Base-by-base conservation (phyloP, 1,140 invertebrate genomes). In the Wasmannia auropunctata region DNA sequence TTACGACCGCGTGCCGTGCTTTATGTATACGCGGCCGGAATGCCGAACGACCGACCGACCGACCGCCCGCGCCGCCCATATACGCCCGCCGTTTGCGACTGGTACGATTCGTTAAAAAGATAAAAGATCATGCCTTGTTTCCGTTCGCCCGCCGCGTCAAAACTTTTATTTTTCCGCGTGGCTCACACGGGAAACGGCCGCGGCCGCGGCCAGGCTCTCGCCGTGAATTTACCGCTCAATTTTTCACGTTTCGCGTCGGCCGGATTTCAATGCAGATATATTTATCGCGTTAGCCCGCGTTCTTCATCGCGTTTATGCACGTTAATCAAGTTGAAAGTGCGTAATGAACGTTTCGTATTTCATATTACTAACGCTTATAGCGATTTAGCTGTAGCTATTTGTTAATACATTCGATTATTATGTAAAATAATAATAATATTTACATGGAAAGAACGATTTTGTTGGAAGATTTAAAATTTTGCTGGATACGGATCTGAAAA, bases 111-210 rank as follows among this genome's bases (percentile, higher is more conserved):
- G 34, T 31, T 56, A 49, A 87, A 67, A 72, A 83, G 67, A 83
- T 83, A 74, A 83, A 83, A 83, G 79, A 83, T 83, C 67, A 83
- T 83, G 28, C 51, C 67, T 83, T 74, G 79, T 83, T 74, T 74
- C 51, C 67, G 79, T 74, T 83, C 51, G 79, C 51, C 25, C 51
- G 79, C 51, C 25, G 79, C 49, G 54, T 83, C 67, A 83, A 83
- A n/a, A 83, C 37, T 58, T 83, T 14, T 72, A 72, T 83, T 58
- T 83, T 81, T 81, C 51, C 19, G 46, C 6, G 31, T 49, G n/a
- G 65, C 34, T 40, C 8, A 25, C 19, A 25, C 37, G 51, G 25
- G 40, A 60, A 83, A 74, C 37, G 37, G 65, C 37, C 65, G 49
- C 37, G 46, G 31, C 25, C 34, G 49, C 51, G 46, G 49, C n/a